Conservation (phyloP, 1,140 invertebrate species). For the Centruroides sculpturatus region DNA sequence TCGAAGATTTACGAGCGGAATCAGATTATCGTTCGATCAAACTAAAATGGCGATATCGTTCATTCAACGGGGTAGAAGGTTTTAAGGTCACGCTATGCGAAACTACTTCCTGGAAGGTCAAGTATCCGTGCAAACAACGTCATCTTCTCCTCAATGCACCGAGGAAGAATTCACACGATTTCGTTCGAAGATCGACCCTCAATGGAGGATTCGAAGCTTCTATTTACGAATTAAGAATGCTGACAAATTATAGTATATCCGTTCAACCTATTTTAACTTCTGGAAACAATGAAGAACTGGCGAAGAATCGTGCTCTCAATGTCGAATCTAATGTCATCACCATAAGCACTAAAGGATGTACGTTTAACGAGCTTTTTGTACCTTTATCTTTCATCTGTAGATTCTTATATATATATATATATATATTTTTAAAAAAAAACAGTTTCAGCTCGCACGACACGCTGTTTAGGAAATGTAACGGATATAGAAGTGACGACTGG, state of each 20-base stretch:
- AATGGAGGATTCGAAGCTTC: conserved; percentile 8
- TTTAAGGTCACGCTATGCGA: conserved; percentile 18
- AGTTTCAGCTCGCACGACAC: conserved; percentile 59
- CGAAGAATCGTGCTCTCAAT: no score
- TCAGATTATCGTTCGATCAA: conserved; percentile 16
- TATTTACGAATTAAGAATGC: conserved; percentile 35
- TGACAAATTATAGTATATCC: conserved; percentile 60
- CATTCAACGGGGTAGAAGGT: conserved; percentile 2
- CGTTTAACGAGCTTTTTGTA: no score
- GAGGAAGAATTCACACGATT: conserved; percentile 1
- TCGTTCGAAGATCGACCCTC: neutral
- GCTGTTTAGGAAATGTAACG: conserved; percentile 53
- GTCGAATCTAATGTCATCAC: no score
- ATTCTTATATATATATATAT: no score
- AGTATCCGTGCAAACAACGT: conserved; percentile 10
- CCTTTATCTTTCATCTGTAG: no score
- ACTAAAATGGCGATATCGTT: conserved; percentile 13
- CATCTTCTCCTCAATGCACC: neutral
- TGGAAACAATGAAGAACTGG: no score
- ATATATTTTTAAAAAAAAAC: neutral
- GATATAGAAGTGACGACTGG: conserved; percentile 62
- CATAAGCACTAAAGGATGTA: no score
- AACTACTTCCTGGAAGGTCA: conserved; percentile 7
- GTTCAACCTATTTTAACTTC: conserved; percentile 35
- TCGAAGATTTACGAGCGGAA: conserved; percentile 11